Conservation (phyloP, 2,113 vertebrate species). For the Tachysurus fulvidraco region DNA sequence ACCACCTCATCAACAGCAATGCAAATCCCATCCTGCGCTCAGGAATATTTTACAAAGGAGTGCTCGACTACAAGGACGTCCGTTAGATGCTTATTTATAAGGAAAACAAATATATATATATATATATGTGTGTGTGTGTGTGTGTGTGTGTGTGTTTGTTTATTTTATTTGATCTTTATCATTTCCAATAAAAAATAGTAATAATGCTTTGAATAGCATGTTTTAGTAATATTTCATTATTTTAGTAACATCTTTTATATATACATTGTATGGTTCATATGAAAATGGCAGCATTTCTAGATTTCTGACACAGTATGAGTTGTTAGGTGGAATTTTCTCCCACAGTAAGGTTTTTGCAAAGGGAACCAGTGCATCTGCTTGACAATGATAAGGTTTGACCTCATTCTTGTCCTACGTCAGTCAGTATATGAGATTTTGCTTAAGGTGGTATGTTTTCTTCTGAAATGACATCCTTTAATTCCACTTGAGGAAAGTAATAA, state of each 20-base stretch:
- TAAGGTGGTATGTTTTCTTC: conserved; percentile 30
- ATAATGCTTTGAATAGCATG: background rate
- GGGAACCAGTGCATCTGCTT: background rate
- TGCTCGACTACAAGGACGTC: background rate
- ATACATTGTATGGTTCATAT: background rate
- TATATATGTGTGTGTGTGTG: no score
- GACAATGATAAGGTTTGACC: background rate
- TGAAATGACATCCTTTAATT: conserved; percentile 35
- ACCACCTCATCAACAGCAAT: conserved; percentile 33
- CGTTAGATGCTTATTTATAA: conserved; percentile 10
- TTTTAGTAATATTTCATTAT: background rate
- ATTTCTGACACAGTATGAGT: background rate
- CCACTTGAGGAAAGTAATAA: conserved; percentile 27
- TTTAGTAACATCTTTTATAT: background rate
- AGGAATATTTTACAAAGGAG: conserved; percentile 19
- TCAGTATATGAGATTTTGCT: conserved; percentile 44
- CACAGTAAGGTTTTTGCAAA: background rate
- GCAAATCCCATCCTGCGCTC: conserved; percentile 23
- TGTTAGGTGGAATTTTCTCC: background rate
- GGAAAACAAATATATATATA: background rate
- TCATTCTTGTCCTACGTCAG: background rate
- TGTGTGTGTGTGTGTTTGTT: no score
- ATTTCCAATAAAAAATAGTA: background rate
- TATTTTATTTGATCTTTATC: conserved; percentile 8
- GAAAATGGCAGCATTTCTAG: background rate